These are phyloP conservation scores for Helogale parvula DNA, from an alignment of 2,113 vertebrate species.

Conservation along the genomic window DNA sequence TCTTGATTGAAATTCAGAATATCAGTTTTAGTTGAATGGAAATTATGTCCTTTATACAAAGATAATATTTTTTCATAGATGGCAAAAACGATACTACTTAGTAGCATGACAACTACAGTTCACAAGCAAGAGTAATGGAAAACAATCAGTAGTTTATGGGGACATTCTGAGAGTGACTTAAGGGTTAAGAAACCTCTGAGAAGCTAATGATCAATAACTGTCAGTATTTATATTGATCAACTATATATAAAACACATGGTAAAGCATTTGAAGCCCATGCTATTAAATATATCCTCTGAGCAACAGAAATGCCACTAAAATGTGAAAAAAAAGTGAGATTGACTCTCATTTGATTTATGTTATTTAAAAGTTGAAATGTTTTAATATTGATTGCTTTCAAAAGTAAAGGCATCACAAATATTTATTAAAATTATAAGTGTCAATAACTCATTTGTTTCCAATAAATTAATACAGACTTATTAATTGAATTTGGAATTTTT, in stretches of 20 bases:
- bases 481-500: background rate
- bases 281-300: conserved; percentile 40
- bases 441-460: background rate
- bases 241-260: conserved; percentile 48
- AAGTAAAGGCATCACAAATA: background rate
- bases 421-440: background rate
- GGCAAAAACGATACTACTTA: conserved; percentile 52
- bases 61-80: conserved; percentile 54
- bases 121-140: conserved; percentile 40
- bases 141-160: conserved; percentile 65
- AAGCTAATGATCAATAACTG: conserved; percentile 68
- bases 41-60: conserved; percentile 39
- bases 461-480: background rate
- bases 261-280: conserved; percentile 47
- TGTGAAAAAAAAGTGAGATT: conserved; percentile 44
- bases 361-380: conserved; percentile 39
- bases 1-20: background rate
- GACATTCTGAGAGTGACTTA: conserved; percentile 62
- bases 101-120: background rate
- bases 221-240: conserved; percentile 73
- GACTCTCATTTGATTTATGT: background rate
- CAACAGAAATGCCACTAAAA: conserved; percentile 60
- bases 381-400: background rate
- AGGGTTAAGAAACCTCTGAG: conserved; percentile 66
- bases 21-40: background rate